Conservation (phyloP, 2,797 vertebrate genomes). For the Aulostomus chinensis region DNA sequence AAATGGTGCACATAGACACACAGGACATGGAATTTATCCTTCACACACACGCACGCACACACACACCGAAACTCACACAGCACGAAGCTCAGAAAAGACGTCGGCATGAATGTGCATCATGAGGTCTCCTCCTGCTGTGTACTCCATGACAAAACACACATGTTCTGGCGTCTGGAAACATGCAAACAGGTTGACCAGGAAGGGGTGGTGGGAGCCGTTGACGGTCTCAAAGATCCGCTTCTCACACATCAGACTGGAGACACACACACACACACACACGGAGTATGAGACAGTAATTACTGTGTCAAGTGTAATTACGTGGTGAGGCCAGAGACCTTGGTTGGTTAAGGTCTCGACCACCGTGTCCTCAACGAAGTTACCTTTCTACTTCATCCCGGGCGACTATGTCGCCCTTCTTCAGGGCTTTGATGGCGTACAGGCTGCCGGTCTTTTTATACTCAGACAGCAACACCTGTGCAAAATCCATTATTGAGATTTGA, state of each 20-base stretch:
- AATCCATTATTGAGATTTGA: too few relatives aligned
- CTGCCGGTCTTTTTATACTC: constrained; percentile 81
- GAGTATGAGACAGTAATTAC: constrained; percentile 5
- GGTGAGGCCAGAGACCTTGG: constrained; percentile 3
- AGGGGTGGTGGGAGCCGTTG: constrained; percentile 85
- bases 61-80: constrained; percentile 70
- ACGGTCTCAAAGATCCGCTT: constrained; percentile 90
- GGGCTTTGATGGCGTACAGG: constrained; percentile 88
- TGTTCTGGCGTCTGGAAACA: constrained; percentile 92
- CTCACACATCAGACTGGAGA: constrained; percentile 89
- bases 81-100: constrained; percentile 79
- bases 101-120: constrained; percentile 88
- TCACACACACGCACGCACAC: background rate
- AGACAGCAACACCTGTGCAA: constrained; percentile 82
- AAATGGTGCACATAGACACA: background rate
- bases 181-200: constrained; percentile 91
- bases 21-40: background rate
- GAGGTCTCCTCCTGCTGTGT: constrained; percentile 89
- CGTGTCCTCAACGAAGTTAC: constrained; percentile 67
- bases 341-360: background rate
- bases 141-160: constrained; percentile 93
- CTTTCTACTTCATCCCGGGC: constrained; percentile 91
- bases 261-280: constrained; percentile 5
- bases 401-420: constrained; percentile 93
- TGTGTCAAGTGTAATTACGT: constrained; percentile 3